Evolutionary conservation across 1,140 invertebrate genomes (phyloP), one percentile per base, ranked within the genome.

Genomic region (Drosophila carrolli): DNA sequence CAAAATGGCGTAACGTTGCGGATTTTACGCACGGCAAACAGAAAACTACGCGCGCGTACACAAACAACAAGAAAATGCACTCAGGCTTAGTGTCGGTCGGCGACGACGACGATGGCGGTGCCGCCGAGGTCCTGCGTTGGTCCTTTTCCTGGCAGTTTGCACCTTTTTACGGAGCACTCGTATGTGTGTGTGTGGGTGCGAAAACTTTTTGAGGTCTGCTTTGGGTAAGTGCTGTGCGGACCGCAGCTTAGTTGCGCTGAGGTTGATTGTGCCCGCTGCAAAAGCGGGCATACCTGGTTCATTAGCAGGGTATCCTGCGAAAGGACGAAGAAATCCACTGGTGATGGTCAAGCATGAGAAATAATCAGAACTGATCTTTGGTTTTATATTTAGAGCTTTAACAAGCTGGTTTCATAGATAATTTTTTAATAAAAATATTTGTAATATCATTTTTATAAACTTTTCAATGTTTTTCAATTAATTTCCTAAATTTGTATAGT

Each of bases 1-100:
- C 84, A 84, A 89, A 89, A 89, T 90, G 84, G 84, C 84, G 83
- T 83, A 88, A 89, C 83, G 81, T 89, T 89, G 81, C 84, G 84
- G 84, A 89, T 89, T 89, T 89, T 90, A 89, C 84, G 84, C 84
- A 89, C 83, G 79, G 83, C 84, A 88, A 89, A 89, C 84, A 89
- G 68, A 75, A 75, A 84, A 89, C 84, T 89, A 84, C 85, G 84
- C 84, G 76, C 84, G 84, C 84, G 74, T 89, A 89, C 84, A 89
- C 85, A 90, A 71, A 88, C 83, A 89, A 89, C 84, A 89, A 89
- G 84, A 89, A 89, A 89, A 89, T 89, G 84, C 84, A 89, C 84
- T 89, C 84, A 89, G 85, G 84, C 84, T 89, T 89, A 89, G 84
- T 89, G 84, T 89, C 84, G 84, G 84, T 78, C 80, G 77, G 50